Percentiles rank a stretch among this genome's conserved stretches.
Conservation (phyloP, 2,113 vertebrate genomes). For the Macaca nemestrina region DNA sequence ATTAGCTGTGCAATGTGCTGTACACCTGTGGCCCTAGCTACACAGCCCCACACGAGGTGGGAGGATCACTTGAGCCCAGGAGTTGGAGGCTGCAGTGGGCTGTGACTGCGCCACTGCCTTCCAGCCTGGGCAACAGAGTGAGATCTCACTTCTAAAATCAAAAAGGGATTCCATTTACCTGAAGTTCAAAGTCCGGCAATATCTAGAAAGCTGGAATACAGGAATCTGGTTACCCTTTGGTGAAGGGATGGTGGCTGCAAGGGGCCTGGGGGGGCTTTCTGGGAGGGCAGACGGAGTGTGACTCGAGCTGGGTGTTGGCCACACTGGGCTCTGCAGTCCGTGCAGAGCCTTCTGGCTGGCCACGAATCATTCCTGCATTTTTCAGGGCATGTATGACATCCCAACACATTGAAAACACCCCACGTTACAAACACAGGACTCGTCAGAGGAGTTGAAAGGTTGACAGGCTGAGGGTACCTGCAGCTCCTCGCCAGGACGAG, state of each 20-base stretch:
- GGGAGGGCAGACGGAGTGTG: accelerated
- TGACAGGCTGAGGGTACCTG: accelerated
- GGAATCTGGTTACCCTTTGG: no score
- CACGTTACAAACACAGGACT: neutral
- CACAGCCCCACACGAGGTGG: no score
- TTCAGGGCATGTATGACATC: neutral
- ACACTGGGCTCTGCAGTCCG: neutral
- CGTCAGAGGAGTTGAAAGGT: accelerated
- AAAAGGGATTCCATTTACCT: neutral
- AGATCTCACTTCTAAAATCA: neutral
- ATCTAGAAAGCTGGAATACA: neutral
- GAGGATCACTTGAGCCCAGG: no score
- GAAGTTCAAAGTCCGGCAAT: neutral
- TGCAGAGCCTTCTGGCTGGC: accelerated
- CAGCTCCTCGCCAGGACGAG: accelerated
- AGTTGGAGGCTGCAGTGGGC: no score
- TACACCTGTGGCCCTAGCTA: no score
- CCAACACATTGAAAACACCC: accelerated
- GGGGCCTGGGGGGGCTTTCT: neutral
- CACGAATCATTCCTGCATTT: accelerated
- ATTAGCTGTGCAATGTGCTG: no score
- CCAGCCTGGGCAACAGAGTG: no score
- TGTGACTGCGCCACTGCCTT: no score
- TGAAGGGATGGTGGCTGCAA: neutral
- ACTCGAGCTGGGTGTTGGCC: accelerated